A percentile compares a stretch with the other conserved stretches of the same genome.
Conservation (phyloP, 2,797 vertebrate genomes). For the Malurus leucopterus region DNA sequence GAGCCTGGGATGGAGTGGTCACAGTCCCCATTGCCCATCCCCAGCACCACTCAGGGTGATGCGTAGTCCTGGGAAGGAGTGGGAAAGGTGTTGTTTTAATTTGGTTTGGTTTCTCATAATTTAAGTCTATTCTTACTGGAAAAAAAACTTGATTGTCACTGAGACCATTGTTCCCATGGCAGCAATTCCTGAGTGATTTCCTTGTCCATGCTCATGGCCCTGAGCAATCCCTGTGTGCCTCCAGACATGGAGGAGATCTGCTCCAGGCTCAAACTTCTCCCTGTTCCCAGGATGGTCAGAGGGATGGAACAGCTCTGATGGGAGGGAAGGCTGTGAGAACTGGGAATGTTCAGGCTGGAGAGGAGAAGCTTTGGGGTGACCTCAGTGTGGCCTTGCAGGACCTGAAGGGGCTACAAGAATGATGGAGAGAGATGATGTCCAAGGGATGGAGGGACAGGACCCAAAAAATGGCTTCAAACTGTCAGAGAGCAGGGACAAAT, state of each 20-base stretch:
- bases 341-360: background rate
- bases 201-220: background rate
- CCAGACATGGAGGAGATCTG: background rate
- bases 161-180: background rate
- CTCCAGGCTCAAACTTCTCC: background rate
- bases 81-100: background rate
- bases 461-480: background rate
- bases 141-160: background rate
- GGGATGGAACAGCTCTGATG: background rate
- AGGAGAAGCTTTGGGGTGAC: accelerated
- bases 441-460: background rate
- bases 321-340: accelerated
- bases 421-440: accelerated
- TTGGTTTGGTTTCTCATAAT: background rate
- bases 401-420: background rate
- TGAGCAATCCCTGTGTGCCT: background rate
- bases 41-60: background rate
- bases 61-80: background rate
- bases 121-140: too few species aligned
- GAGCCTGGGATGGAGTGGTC: background rate
- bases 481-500: too few species aligned
- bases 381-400: accelerated
- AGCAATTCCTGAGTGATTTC: background rate
- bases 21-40: background rate
- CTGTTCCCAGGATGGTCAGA: background rate